A percentile compares a stretch with the other conserved stretches of the same genome.
Evolutionary conservation across 2,888 invertebrate genomes (phyloP).

Genomic region (Platynereis dumerilii): DNA sequence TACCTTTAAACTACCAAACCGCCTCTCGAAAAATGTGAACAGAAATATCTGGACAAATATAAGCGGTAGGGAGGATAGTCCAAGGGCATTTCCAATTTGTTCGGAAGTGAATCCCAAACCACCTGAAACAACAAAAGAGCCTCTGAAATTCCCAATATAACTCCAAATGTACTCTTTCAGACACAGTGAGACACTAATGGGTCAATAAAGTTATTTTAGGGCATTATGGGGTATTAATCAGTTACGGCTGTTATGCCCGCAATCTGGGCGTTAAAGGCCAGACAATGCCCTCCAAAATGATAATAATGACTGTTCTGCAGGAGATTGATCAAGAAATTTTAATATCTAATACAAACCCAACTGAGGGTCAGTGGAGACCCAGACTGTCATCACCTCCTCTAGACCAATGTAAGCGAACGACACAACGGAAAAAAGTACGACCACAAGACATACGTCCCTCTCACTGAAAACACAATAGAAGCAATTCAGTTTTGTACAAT

Average conservation of each 20-base stretch:
- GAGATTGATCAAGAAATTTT: too few species aligned
- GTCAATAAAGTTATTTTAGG: too few species aligned
- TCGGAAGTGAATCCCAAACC: conserved; percentile 51
- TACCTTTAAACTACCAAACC: conserved; percentile 50
- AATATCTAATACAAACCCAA: conserved; percentile 37
- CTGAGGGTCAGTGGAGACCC: conserved; percentile 48
- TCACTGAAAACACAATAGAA: conserved; percentile 9
- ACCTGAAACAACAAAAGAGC: conserved; percentile 38
- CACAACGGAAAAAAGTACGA: conserved; percentile 45
- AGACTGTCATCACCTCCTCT: conserved; percentile 55
- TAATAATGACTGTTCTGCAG: too few species aligned
- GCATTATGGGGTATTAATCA: too few species aligned
- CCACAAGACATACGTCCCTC: conserved; percentile 44
- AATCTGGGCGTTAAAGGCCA: too few species aligned
- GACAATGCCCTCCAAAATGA: too few species aligned
- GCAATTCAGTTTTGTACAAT: too few species aligned
- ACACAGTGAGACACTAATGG: too few species aligned
- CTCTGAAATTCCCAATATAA: too few species aligned
- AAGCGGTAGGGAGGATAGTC: conserved; percentile 48
- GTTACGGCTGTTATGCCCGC: too few species aligned
- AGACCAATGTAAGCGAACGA: conserved; percentile 52
- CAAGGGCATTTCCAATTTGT: conserved; percentile 50
- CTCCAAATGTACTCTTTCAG: not conserved
- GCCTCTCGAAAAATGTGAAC: conserved; percentile 46
- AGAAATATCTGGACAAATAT: conserved; percentile 49